phyloP scores from a whole-genome alignment of 2,888 invertebrate genomes.

The Polyploca ridens region DNA sequence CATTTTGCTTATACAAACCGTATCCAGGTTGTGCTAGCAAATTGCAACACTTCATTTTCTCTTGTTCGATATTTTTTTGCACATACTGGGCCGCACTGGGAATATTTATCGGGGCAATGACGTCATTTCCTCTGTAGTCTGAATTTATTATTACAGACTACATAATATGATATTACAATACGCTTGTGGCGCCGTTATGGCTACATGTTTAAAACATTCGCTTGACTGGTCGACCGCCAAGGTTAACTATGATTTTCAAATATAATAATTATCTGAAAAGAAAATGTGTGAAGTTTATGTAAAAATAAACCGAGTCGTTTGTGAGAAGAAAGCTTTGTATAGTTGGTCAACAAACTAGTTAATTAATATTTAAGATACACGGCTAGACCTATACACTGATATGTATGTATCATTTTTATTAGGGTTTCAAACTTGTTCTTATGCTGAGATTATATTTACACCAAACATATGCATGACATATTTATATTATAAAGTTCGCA shows the following conservation, averaged over 20 bases:
- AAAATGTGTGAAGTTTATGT: background rate
- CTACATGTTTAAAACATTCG: background rate
- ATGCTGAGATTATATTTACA: too few relatives aligned
- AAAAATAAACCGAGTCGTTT: background rate
- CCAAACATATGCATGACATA: too few relatives aligned
- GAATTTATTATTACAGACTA: constrained; percentile 29
- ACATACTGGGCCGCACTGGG: constrained; percentile 18
- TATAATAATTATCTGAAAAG: constrained; percentile 21
- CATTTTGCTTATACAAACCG: constrained; percentile 42
- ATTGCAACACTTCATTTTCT: constrained; percentile 24
- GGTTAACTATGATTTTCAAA: background rate
- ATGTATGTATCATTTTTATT: too few relatives aligned
- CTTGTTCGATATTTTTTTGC: constrained; percentile 35
- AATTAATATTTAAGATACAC: too few relatives aligned
- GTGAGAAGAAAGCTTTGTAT: background rate
- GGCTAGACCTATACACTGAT: too few relatives aligned
- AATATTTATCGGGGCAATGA: constrained; percentile 26
- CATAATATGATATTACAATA: constrained; percentile 22
- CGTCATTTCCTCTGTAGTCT: constrained; percentile 28
- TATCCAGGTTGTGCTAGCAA: constrained; percentile 23
- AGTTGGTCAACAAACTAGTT: too few relatives aligned
- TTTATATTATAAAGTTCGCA: too few relatives aligned
- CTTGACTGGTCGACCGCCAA: background rate
- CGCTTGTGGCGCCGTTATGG: background rate
- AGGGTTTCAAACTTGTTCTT: too few relatives aligned